phyloP scores from a whole-genome alignment of 2,888 invertebrate species.

The Eulithis prunata region DNA sequence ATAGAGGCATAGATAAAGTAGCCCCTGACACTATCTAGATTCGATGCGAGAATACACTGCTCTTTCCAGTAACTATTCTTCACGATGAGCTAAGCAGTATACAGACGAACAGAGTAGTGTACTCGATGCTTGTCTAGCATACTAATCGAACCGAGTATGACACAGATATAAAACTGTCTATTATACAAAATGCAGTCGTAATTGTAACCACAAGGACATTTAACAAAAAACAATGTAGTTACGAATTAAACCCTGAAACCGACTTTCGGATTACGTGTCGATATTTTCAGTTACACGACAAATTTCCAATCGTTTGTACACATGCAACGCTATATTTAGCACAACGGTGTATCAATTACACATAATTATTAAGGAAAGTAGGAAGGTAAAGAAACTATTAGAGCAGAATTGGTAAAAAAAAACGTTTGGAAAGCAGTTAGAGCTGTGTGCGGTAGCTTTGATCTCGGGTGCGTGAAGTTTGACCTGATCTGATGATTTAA shows the following conservation, averaged over 20 bases:
- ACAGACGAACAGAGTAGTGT: too few relatives aligned
- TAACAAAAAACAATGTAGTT: too few relatives aligned
- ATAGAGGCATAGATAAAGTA: too few relatives aligned
- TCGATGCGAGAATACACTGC: too few relatives aligned
- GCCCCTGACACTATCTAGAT: too few relatives aligned
- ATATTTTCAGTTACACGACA: constrained; percentile 11
- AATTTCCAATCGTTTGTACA: constrained; percentile 8
- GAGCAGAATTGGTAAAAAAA: constrained; percentile 37
- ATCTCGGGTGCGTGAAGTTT: constrained; percentile 23
- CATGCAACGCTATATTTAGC: constrained; percentile 27
- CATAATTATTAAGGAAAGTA: constrained; percentile 30
- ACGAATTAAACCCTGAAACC: neutral
- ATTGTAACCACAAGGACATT: neutral
- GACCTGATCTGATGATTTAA: constrained; percentile 23
- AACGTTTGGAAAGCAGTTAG: constrained; percentile 38
- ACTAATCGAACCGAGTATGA: neutral
- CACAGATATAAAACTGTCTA: neutral
- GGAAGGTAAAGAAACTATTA: constrained; percentile 33
- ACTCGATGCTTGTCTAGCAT: neutral
- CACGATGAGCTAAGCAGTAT: too few relatives aligned
- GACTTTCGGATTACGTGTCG: constrained; percentile 7
- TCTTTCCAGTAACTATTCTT: neutral
- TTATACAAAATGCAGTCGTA: neutral
- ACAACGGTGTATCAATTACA: constrained; percentile 31
- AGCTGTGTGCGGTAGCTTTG: constrained; percentile 22